Evolutionary conservation across 2,113 vertebrate genomes (phyloP), one percentile per base, ranked within the genome.

Genomic region (Opisthocomus hoazin): DNA sequence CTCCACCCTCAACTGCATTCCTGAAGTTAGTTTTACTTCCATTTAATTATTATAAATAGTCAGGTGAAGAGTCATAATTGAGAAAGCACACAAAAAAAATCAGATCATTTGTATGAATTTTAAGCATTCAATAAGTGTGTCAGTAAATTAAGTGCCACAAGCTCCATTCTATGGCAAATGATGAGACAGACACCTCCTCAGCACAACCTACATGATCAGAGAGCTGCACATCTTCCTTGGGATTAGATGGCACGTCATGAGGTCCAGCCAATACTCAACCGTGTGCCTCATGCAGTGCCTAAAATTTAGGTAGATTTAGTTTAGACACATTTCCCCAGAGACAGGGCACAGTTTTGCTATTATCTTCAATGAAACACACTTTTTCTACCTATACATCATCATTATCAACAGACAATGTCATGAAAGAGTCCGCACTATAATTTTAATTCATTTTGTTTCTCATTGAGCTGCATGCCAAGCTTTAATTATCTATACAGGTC

Each of bases 21-120:
- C 41, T 65, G 34, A 70, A 69, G 36, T 14, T 65, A 53, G 15
- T n/a, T 73, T 74, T 39, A 63, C 27, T 90, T 76, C 9, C 30
- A 29, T 27, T n/a, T 17, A 19, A 58, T 58, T 41, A 46, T 79
- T 81, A 64, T 24, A 69, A 76, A 84, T 13, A 82, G 37, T 6
- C 0, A 0, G 39, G 19, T 12, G 15, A 46, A 56, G 46, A 43
- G 39, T 18, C 50, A 30, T 15, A 45, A 90, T 4, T 46, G 27
- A 69, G 54, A 64, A 84, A 65, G 26, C 21, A 36, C 13, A 53
- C 24, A 51, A 5, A 39, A 43, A 63, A 73, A 12, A 7, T 27
- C n/a, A 46, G 16, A n/a, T 69, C 2, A 26, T 22, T 74, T 19
- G 9, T n/a, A 78, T 32, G 37, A 27, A 36, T 46, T 34, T 16